Evolutionary conservation across 2,888 invertebrate genomes (phyloP), one percentile per base, ranked within the genome.

Genomic region (Uloborus plumipes): DNA sequence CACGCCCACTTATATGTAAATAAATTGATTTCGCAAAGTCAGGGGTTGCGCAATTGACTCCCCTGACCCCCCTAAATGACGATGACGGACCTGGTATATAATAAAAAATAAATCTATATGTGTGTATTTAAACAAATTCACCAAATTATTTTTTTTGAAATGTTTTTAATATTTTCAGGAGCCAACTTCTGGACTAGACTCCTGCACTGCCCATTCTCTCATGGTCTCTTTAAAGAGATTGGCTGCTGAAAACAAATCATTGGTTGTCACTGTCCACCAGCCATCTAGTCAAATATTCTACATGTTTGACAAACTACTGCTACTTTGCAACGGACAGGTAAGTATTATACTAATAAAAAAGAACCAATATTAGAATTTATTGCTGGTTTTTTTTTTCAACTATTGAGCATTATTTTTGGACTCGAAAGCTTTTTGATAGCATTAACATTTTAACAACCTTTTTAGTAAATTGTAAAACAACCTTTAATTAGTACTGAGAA

Each of bases 201-300:
- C 94, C 47, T 93, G 94, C 88, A 93, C 94, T 85, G 94, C 94
- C 47, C 92, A 92, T 87, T 92, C 92, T 86, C 89, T 95, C 85
- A 94, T 95, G 91, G 90, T 91, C 85, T 93, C 93, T 79, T 90
- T 95, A 86, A 94, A 94, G 89, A 91, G 92, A 83, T 94, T 93
- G 88, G 94, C 94, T 0, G 92, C 92, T 85, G 93, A 94, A 89
- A 93, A 93, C 86, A 94, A 94, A 89, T 94, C 94, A 13, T 92
- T 95, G 73, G 93, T 95, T 72, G 92, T 94, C 80, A 94, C 94
- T 55, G 93, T 95, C 9, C 95, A 95, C 88, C 95, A 95, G 88
- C 94, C 94, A 4, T 94, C 94, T 73, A 94, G 94, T 85, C 93
- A 94, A 89, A 94, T 94, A 90, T 95, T 94, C 89, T 93, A 94